A percentile compares a stretch with the other conserved stretches of the same genome.
phyloP scores from a whole-genome alignment of 1,140 invertebrate genomes.

The Aporrectodea caliginosa region DNA sequence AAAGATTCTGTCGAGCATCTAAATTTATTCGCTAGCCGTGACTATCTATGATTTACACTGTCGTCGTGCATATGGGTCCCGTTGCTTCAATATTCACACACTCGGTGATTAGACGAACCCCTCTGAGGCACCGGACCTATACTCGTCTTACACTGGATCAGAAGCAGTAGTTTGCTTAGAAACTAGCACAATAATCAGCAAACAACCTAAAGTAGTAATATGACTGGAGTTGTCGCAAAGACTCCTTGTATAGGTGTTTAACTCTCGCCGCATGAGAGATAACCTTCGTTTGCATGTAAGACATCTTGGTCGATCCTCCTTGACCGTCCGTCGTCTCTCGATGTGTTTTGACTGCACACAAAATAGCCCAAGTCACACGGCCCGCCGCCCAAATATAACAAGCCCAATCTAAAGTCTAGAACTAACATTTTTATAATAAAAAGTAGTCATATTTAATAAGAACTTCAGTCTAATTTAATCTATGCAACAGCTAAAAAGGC shows the following conservation, averaged over 20 bases:
- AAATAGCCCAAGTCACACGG: too few species aligned
- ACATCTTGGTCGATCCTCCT: conserved; percentile 29
- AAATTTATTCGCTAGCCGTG: neutral
- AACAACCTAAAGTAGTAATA: conserved; percentile 35
- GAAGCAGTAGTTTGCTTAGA: neutral
- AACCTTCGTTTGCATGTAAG: conserved; percentile 36
- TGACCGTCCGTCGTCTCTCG: too few species aligned
- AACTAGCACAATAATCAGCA: neutral
- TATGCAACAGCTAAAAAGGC: too few species aligned
- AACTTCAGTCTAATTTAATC: too few species aligned
- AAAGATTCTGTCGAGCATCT: too few species aligned
- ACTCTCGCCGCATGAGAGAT: conserved; percentile 42
- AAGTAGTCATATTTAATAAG: too few species aligned
- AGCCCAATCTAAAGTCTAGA: too few species aligned
- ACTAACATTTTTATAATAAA: too few species aligned
- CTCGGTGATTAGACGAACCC: neutral
- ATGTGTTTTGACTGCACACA: too few species aligned
- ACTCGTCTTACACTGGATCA: neutral
- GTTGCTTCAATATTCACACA: neutral
- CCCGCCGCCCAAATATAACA: too few species aligned
- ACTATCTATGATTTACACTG: neutral
- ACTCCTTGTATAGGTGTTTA: conserved; percentile 41
- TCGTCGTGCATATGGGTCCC: neutral
- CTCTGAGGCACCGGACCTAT: neutral
- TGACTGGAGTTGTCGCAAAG: conserved; percentile 35